A percentile compares a stretch with the other conserved stretches of the same genome.
Conservation (phyloP, 2,888 invertebrate species). For the Oligia latruncula region DNA sequence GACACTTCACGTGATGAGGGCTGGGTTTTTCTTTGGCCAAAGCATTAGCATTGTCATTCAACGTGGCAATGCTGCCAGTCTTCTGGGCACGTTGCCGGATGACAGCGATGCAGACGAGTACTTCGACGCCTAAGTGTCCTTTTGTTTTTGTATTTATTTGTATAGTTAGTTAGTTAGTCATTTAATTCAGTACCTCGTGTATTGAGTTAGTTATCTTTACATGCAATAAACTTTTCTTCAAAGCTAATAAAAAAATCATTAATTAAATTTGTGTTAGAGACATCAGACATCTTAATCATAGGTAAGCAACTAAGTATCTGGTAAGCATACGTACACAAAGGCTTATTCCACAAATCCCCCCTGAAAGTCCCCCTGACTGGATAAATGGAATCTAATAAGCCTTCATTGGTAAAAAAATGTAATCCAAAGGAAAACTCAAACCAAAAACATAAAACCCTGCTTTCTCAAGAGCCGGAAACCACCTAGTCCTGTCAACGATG, state of each 20-base stretch:
- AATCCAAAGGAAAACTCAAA: not conserved
- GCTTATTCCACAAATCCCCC: too few relatives aligned
- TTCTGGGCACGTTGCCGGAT: not conserved
- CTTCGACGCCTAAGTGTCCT: not conserved
- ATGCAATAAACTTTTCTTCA: too few relatives aligned
- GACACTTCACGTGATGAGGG: not conserved
- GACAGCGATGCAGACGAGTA: not conserved
- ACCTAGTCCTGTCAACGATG: not conserved
- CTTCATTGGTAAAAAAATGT: not conserved
- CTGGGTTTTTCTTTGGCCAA: not conserved
- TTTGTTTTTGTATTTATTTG: not conserved
- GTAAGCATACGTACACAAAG: too few relatives aligned
- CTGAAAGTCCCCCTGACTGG: too few relatives aligned
- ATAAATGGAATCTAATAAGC: too few relatives aligned
- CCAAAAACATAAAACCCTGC: not conserved
- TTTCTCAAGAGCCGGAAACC: conserved; percentile 1
- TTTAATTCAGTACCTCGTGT: too few relatives aligned
- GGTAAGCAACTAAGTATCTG: not conserved
- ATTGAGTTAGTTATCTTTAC: not conserved
- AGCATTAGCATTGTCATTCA: not conserved
- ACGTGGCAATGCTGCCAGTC: not conserved
- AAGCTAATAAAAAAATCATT: not conserved
- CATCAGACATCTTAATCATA: not conserved
- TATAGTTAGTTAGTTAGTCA: too few relatives aligned
- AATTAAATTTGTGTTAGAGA: not conserved